Evolutionary conservation across 1,140 invertebrate species (phyloP).

Genomic region (Sarcophaga peregrina): DNA sequence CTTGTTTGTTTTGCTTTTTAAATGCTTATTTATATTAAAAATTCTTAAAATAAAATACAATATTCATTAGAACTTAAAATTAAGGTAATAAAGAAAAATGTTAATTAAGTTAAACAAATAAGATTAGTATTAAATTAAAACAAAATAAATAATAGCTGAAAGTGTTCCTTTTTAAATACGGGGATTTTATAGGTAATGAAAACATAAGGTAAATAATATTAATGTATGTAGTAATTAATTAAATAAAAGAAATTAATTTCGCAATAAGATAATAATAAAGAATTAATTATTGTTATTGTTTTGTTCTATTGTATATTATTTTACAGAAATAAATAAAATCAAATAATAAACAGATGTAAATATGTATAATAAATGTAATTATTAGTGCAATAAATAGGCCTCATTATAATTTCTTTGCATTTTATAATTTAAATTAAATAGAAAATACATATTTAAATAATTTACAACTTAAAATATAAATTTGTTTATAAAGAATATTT

Average conservation of each 20-base stretch:
- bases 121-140: neutral
- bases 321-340: neutral
- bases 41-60: neutral
- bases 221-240: neutral
- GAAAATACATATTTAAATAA: neutral
- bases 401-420: neutral
- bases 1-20: slow-evolving; percentile 41
- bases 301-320: neutral
- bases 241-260: neutral
- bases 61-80: slow-evolving; percentile 25
- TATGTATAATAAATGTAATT: no score
- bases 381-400: slow-evolving; percentile 11
- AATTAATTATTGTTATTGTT: neutral
- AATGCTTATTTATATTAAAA: slow-evolving; percentile 27
- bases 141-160: slow-evolving; percentile 11
- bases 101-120: no score
- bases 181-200: no score
- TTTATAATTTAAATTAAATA: neutral
- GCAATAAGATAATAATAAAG: neutral
- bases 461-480: neutral
- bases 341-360: neutral
- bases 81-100: neutral
- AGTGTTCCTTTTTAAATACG: no score
- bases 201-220: no score
- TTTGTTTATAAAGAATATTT: neutral